These are phyloP conservation scores for Beroe forskalii DNA, from an alignment of 37 sponge, comb jelly and placozoan genomes.

Conservation along the genomic window DNA sequence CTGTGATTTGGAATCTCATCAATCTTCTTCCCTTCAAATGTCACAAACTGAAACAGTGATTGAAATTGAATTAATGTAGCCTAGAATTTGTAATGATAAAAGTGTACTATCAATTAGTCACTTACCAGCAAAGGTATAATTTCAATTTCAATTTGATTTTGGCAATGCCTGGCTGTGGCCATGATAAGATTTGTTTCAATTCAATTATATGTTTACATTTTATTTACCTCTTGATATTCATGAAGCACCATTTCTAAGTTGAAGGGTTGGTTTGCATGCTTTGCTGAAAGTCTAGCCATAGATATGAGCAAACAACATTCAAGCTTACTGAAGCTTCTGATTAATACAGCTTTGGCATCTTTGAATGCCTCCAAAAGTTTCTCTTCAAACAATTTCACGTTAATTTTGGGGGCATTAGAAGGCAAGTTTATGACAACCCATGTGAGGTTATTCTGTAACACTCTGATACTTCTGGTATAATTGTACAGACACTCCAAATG, in stretches of 20 bases:
- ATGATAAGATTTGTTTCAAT: not conserved
- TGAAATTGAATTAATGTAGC: too few relatives aligned
- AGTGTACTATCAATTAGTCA: too few relatives aligned
- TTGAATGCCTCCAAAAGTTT: constrained; percentile 48
- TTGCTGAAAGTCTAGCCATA: constrained; percentile 69
- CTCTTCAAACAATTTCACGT: constrained; percentile 63
- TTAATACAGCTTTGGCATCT: constrained; percentile 54
- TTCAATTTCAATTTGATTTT: too few relatives aligned
- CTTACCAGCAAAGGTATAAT: too few relatives aligned
- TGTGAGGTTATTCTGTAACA: not conserved
- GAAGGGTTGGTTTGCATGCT: constrained; percentile 70
- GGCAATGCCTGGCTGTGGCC: too few relatives aligned
- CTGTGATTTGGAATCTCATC: constrained; percentile 30
- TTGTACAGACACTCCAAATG: constrained; percentile 49
- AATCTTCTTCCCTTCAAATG: constrained; percentile 40
- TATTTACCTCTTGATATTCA: constrained; percentile 70
- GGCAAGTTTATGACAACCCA: constrained; percentile 67
- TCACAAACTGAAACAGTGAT: constrained; percentile 59
- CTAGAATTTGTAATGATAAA: too few relatives aligned
- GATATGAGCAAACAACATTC: constrained; percentile 80
- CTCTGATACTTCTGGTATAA: constrained; percentile 20
- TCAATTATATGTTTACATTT: not conserved
- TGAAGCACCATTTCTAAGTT: constrained; percentile 88
- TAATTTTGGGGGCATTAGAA: constrained; percentile 11
- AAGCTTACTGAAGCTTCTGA: constrained; percentile 71